These are phyloP conservation scores for Podiceps cristatus DNA, from an alignment of 2,113 vertebrate species.

Conservation along the genomic window DNA sequence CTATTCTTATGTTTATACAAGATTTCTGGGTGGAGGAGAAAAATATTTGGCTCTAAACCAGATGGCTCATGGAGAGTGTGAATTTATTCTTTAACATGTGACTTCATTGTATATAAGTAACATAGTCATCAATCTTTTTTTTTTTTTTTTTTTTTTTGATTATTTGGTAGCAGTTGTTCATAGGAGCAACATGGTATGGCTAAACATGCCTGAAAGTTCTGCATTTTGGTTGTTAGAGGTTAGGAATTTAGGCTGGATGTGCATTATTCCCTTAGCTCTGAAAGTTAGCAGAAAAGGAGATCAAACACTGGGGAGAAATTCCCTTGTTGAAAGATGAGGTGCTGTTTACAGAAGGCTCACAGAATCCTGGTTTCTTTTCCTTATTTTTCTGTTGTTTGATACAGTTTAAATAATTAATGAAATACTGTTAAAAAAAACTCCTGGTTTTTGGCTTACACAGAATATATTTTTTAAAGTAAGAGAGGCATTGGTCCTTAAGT, in stretches of 20 bases:
- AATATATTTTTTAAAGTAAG: not conserved
- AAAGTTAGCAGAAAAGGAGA: not conserved
- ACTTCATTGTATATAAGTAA: not conserved
- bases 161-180: not conserved
- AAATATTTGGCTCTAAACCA: slow-evolving; percentile 15
- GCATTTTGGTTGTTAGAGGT: not conserved
- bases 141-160: not conserved
- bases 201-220: not conserved
- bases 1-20: not conserved
- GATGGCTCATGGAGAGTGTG: not conserved
- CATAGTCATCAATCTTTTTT: not conserved
- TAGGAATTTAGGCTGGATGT: not conserved
- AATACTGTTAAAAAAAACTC: not conserved
- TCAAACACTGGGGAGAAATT: not conserved
- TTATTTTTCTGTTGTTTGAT: not conserved
- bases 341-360: not conserved
- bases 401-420: not conserved
- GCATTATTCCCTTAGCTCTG: not conserved
- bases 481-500: not conserved
- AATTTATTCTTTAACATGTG: not conserved
- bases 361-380: not conserved
- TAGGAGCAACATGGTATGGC: not conserved
- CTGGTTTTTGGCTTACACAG: not conserved
- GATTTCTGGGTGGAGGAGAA: slow-evolving; percentile 8
- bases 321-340: not conserved